Conservation (phyloP, 2,888 invertebrate species). For the Laspeyria flexula region DNA sequence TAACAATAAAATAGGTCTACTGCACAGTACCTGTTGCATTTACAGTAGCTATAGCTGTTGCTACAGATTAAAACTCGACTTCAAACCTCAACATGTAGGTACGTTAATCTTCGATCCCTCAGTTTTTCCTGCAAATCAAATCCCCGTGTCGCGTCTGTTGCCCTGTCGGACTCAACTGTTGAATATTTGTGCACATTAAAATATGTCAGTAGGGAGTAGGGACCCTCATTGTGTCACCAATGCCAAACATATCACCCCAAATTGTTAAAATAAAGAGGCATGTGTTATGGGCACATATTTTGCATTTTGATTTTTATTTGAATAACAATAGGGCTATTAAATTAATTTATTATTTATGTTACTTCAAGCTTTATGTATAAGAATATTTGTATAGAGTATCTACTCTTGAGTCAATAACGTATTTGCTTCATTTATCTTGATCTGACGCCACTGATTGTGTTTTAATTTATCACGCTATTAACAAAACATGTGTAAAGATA, state of each 20-base stretch:
- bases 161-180: constrained; percentile 41
- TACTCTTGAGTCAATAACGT: background rate
- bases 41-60: background rate
- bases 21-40: background rate
- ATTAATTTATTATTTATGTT: background rate
- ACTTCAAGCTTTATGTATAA: constrained; percentile 14
- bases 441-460: background rate
- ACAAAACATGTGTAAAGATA: background rate
- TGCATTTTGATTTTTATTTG: constrained; percentile 29
- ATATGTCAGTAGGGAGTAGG: constrained; percentile 70
- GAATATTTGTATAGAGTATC: background rate
- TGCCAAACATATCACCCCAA: constrained; percentile 41
- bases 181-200: constrained; percentile 65
- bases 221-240: constrained; percentile 44
- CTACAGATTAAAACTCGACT: no score
- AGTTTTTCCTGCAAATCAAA: constrained; percentile 27
- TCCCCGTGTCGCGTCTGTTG: constrained; percentile 36
- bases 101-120: constrained; percentile 16
- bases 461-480: constrained; percentile 1
- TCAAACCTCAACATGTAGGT: background rate
- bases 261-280: constrained; percentile 34
- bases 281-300: constrained; percentile 34
- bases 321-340: constrained; percentile 22
- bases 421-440: background rate
- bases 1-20: no score